Base-by-base conservation (phyloP, 1,140 invertebrate genomes). In the Euura saliciscinereae region DNA sequence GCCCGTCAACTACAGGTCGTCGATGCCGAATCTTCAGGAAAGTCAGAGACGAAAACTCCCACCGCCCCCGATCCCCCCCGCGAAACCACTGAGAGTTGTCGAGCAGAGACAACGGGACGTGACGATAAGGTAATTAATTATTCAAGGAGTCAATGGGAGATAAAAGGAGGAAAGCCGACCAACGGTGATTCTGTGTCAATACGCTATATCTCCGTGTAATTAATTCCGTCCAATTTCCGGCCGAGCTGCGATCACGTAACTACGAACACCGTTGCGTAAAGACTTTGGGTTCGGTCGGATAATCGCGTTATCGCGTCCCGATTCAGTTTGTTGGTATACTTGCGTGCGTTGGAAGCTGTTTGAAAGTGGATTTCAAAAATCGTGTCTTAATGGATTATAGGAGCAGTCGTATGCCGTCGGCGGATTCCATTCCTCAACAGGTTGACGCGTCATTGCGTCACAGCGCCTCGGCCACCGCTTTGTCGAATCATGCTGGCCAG, bases 11-110 rank as follows among this genome's bases (percentile, higher is more conserved):
- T 91, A 92, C 73, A 88, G 92, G 70, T 90, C 92, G 46, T 93
- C 92, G 0, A 92, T 93, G 91, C 92, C 92, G 0, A 92, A 93
- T 83, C 82, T 93, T 51, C 89, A 89, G 71, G 84, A 85, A 11
- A 78, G 69, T 10, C 82, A 82, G 71, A 82, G 83, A 77, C 79
- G 82, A 76, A 79, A 81, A 79, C 84, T 83, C 10, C 86, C 87
- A 3, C 88, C 88, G 3, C 89, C 89, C 2, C 88, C 88, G 0
- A 87, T 89, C 73, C 88, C 89, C 6, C 88, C 88, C 0, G 79
- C 85, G 0, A 90, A 90, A 77, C 89, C 89, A 8, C 79, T 84
- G 11, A 82, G 88, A 74, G 77, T 86, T 45, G 44, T 86, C 1
- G 86, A 88, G 65, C 85, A 87, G 71, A 81, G 85, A 68, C 87